Percentiles rank a stretch among this genome's conserved stretches.
phyloP scores from a whole-genome alignment of 2,888 invertebrate species.

The Eudemis profundana region DNA sequence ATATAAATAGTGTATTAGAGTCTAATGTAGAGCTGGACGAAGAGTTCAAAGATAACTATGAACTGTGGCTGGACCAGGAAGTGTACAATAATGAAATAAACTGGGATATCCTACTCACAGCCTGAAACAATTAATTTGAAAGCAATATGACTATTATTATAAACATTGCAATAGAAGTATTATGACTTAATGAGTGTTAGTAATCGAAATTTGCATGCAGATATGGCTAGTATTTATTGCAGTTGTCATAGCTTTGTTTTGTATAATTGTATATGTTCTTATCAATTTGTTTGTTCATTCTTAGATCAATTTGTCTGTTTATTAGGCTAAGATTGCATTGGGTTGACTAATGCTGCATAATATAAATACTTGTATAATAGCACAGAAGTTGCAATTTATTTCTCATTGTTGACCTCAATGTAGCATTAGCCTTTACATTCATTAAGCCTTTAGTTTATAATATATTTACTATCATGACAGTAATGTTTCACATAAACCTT shows the following conservation, averaged over 20 bases:
- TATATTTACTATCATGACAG: conserved; percentile 28
- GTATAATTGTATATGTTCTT: conserved; percentile 33
- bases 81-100: conserved; percentile 95
- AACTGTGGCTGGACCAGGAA: conserved; percentile 98
- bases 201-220: conserved; percentile 32
- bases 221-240: conserved; percentile 26
- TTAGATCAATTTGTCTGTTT: conserved; percentile 19
- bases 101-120: conserved; percentile 87
- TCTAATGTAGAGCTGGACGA: conserved; percentile 93
- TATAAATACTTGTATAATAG: conserved; percentile 5
- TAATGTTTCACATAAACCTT: conserved; percentile 14
- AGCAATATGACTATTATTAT: conserved; percentile 30
- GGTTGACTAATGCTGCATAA: conserved; percentile 11
- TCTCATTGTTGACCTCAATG: conserved; percentile 7
- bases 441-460: conserved; percentile 9
- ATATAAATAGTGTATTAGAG: conserved; percentile 92
- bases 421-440: conserved; percentile 11
- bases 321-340: conserved; percentile 23
- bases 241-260: conserved; percentile 29
- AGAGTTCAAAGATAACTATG: conserved; percentile 97
- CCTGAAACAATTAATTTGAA: conserved; percentile 54
- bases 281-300: conserved; percentile 17
- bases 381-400: conserved; percentile 4
- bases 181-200: conserved; percentile 29
- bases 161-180: conserved; percentile 37